Base-by-base conservation (phyloP, 2,888 invertebrate species). In the Drosophila picticornis region DNA sequence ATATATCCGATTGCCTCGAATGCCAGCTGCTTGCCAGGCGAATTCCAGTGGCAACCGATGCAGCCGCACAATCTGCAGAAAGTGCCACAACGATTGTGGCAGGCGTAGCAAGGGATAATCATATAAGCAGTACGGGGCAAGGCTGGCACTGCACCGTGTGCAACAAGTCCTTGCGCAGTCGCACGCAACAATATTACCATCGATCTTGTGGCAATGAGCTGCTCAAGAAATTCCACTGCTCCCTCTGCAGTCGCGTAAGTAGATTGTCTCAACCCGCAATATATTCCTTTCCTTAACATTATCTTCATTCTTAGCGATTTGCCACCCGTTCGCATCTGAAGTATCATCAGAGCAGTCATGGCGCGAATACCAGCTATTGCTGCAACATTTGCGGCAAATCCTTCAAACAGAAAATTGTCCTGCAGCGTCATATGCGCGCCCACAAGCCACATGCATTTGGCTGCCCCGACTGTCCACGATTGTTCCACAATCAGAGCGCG, bases 301-400 rank as follows among this genome's bases (percentile, higher is more conserved):
- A 5, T 50, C n/a, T 63, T 38, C 19, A 61, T 31, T 93, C 93
- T 0, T 94, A 96, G 94, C 94, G 94, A 59, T 97, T 97, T 91
- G 95, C 95, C 4, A 95, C 95, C 7, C 95, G 95, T 64, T 95
- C 96, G 0, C 97, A 97, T 91, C 95, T 95, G 77, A 95, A 96
- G 86, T 96, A 96, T 79, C 97, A 97, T 82, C 94, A 95, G 91
- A 94, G 95, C 36, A 86, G 66, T 25, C 85, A 86, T 34, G 67
- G 22, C 1, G 60, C 56, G 19, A 66, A 40, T 11, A 31, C 55
- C 0, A 68, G 71, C 5, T 83, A 87, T 38, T 40, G 66, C 9
- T 92, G 92, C 36, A 62, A 55, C 5, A 36, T 68, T 1, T 97
- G 97, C 83, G 94, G 94, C 1, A 96, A 96, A 90, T 94, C 94